Base-by-base conservation (phyloP, 2,113 vertebrate genomes). In the Uria aalge region DNA sequence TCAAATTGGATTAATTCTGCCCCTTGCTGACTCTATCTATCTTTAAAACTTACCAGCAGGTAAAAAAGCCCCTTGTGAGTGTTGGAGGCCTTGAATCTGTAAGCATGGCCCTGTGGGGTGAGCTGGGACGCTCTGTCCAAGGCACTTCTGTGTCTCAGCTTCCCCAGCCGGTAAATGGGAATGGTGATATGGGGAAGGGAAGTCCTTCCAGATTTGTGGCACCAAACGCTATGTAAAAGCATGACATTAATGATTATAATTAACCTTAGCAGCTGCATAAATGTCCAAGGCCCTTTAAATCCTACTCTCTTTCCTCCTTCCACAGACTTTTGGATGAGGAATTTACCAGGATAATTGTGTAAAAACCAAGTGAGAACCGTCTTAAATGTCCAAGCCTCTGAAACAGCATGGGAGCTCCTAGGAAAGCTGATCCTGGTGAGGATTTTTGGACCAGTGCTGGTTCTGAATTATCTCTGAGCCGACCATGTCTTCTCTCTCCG, bases 371-470 rank as follows among this genome's bases (percentile, higher is more conserved):
- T 66, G 76, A 92, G 69, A 93, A 92, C 63, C 1, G 4, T 60
- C 55, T 69, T 19, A 52, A 76, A 62, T 34, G 69, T 75, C 83
- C 88, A 80, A 92, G 85, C 72, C 50, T 76, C 50, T 84, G 67
- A 78, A 79, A 78, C 10, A 91, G 12, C 21, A 29, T 43, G 55
- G 50, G 57, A 68, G 18, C 21, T 88, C 53, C 68, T 69, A 89
- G 56, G 41, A 86, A 94, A 95, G n/a, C 72, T 76, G 64, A 96
- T 81, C 75, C 64, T 36, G 74, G 87, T 12, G 41, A 80, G 29
- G 69, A 62, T 71, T 96, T 96, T 96, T 94, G 95, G 91, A 94
- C 94, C 96, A 97, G 95, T 97, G 95, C 93, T 97, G 96, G 96
- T 90, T 97, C 88, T 88, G 79, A 93, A 38, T 84, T 55, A 53